Base-by-base conservation (phyloP, 2,888 invertebrate species). In the Ochropleura plecta region DNA sequence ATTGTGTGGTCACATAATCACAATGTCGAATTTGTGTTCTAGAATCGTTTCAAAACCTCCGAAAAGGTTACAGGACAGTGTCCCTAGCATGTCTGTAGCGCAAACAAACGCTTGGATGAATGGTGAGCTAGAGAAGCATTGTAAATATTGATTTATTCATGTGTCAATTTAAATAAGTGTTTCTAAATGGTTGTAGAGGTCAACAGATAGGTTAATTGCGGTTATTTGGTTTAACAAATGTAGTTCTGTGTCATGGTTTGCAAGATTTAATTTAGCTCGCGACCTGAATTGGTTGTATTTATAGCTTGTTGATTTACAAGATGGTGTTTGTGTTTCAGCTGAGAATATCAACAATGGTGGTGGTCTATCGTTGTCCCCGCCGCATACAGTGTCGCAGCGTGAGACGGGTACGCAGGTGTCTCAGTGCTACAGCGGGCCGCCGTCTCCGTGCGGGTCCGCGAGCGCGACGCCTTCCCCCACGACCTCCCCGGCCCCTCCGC, bases 101-200 rank as follows among this genome's bases (percentile, higher is more conserved):
- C 98, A 98, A 96, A 98, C 98, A 60, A 98, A 98, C 94, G 97
- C 98, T 90, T 98, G 98, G 98, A 98, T 98, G 97, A 98, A 98
- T 94, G 98, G 98, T 98, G 97, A 98, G 97, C 90, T 89, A 84
- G 66, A 65, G 86, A 77, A 81, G 81, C 86, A 89, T 88, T 86
- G 90, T 90, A 92, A 92, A 92, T 93, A 92, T 93, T 92, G 93
- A 93, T 92, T 91, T 90, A 88, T 81, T 88, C 87, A 70, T 79
- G 82, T 88, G 84, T 78, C 79, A 86, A 82, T 77, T 82, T 78
- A 83, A 86, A 81, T 86, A 83, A 85, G 84, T 87, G 87, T 85
- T 88, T 84, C 87, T 88, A 80, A 86, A 84, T 82, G 79, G 72
- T 70, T 79, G 63, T 75, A 88, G 79, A 88, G 88, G 88, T 86